phyloP scores from a whole-genome alignment of 2,888 invertebrate genomes.

The Drosophila multiciliata region DNA sequence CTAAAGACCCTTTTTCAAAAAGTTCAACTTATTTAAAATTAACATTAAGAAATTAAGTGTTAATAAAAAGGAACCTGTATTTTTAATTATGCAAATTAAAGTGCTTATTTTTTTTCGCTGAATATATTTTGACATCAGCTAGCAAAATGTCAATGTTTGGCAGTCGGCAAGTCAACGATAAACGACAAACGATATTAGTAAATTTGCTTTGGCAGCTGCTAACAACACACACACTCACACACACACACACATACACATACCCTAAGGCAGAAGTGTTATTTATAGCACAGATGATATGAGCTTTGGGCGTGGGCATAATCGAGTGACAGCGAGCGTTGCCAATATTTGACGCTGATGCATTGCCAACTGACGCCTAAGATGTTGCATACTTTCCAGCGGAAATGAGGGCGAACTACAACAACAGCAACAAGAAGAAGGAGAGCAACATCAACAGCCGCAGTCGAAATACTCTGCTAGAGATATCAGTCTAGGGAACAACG shows the following conservation, averaged over 20 bases:
- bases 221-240: conserved; percentile 13
- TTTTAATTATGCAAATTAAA: neutral
- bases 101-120: neutral
- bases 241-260: neutral
- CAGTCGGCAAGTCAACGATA: conserved; percentile 49
- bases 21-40: neutral
- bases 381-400: conserved; percentile 69
- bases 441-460: neutral
- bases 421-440: conserved; percentile 7
- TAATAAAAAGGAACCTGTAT: neutral
- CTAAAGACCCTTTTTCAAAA: too few species aligned
- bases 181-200: conserved; percentile 32
- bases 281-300: conserved; percentile 47
- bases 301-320: conserved; percentile 40
- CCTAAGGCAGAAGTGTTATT: conserved; percentile 12
- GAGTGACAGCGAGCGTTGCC: conserved; percentile 50
- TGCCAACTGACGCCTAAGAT: conserved; percentile 62
- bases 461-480: neutral
- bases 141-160: conserved; percentile 21
- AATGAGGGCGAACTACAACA: conserved; percentile 51
- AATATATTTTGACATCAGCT: neutral
- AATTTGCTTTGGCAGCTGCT: conserved; percentile 45
- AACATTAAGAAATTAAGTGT: neutral
- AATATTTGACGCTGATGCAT: conserved; percentile 76
- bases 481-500: too few species aligned